A percentile compares a stretch with the other conserved stretches of the same genome.
Conservation (phyloP, 2,797 vertebrate species). For the Arnoldichthys spilopterus region DNA sequence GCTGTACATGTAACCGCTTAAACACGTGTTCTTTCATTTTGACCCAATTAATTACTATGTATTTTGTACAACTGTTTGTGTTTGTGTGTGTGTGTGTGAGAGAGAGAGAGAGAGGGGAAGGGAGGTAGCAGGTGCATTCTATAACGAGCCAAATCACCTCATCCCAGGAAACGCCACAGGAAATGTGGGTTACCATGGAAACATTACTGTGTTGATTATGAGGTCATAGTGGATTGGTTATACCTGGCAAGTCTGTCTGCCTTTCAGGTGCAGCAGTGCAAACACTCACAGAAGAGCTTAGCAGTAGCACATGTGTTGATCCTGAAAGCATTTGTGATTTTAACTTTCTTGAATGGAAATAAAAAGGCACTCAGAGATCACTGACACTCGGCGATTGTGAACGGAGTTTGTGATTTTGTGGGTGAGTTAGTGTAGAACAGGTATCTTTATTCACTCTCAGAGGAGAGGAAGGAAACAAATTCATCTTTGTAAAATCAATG, state of each 20-base stretch:
- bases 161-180: conserved; percentile 43
- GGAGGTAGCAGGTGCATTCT: conserved; percentile 46
- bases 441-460: too few relatives aligned
- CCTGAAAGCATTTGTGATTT: not conserved
- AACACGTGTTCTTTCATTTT: not conserved
- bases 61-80: not conserved
- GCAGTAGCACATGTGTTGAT: not conserved
- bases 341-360: not conserved
- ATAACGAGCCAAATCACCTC: conserved; percentile 47
- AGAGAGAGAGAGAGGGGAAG: not conserved
- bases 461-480: too few relatives aligned
- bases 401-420: too few relatives aligned
- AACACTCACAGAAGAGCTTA: conserved; percentile 6
- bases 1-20: not conserved
- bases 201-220: conserved; percentile 47
- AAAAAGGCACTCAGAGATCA: not conserved
- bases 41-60: not conserved
- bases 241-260: conserved; percentile 31
- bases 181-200: conserved; percentile 39
- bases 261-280: conserved; percentile 8
- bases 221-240: conserved; percentile 37
- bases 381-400: not conserved
- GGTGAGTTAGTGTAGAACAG: too few relatives aligned
- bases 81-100: not conserved
- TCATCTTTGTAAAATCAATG: too few relatives aligned